These are phyloP conservation scores for Cyphomyrus discorhynchus DNA, from an alignment of 2,113 vertebrate species.

Conservation along the genomic window DNA sequence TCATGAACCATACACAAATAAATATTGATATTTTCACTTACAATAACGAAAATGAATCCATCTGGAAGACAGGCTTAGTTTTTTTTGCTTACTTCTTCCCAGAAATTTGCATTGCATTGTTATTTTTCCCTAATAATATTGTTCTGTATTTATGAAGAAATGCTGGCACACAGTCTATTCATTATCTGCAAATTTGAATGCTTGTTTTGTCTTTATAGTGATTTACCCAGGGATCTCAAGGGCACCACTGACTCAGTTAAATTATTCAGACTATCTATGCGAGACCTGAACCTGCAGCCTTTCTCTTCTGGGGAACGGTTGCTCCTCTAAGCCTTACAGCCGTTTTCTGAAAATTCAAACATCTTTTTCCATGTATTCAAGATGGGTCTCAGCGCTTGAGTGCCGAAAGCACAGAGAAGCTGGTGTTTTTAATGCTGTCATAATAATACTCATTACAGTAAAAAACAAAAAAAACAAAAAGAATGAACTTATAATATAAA, in stretches of 20 bases:
- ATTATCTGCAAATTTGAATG: background rate
- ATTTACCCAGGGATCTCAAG: background rate
- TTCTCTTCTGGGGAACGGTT: background rate
- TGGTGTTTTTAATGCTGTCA: background rate
- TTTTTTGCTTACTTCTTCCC: background rate
- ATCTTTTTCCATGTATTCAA: background rate
- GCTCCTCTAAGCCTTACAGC: background rate
- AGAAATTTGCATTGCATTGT: background rate
- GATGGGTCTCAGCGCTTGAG: background rate
- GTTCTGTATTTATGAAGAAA: background rate
- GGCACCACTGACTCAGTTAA: background rate
- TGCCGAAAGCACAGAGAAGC: background rate
- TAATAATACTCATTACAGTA: background rate
- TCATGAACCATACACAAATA: background rate
- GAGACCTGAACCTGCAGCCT: background rate
- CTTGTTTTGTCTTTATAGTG: background rate
- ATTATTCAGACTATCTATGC: background rate
- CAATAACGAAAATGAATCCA: background rate
- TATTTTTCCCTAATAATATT: background rate
- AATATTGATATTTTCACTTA: background rate
- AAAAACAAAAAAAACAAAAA: background rate
- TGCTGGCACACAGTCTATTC: background rate
- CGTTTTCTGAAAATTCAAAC: background rate
- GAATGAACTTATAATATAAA: background rate
- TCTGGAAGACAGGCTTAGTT: background rate